Percentiles rank a stretch among this genome's conserved stretches.
Evolutionary conservation across 1,140 invertebrate genomes (phyloP).

Genomic region (Zeugodacus cucurbitae): DNA sequence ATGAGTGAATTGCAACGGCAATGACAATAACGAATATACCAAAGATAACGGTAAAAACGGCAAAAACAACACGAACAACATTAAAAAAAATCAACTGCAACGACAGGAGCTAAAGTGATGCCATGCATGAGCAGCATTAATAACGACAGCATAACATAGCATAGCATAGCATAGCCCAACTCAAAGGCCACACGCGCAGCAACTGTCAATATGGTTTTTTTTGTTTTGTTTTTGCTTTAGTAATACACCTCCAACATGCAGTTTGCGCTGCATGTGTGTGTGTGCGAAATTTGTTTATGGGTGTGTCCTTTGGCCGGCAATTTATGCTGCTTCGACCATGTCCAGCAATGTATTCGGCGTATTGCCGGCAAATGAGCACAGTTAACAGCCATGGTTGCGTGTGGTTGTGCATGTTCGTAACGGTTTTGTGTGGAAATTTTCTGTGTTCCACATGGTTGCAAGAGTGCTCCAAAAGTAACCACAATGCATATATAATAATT

Average conservation of each 20-base stretch:
- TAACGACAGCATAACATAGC: background rate
- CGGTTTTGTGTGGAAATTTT: background rate
- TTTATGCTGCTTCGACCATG: background rate
- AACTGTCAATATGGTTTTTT: slow-evolving; percentile 9
- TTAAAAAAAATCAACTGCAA: background rate
- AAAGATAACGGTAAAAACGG: background rate
- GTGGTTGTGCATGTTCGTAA: background rate
- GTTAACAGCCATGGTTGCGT: background rate
- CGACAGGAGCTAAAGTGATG: background rate
- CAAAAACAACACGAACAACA: background rate
- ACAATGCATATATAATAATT: background rate
- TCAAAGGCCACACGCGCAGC: slow-evolving; percentile 13
- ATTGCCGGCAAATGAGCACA: background rate
- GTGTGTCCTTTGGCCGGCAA: background rate
- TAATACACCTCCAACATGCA: background rate
- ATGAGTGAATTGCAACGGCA: background rate
- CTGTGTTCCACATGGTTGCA: background rate
- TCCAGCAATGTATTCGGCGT: background rate
- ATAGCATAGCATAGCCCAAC: background rate
- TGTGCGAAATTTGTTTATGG: background rate
- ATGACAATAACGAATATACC: background rate
- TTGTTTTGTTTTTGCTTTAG: too few species aligned
- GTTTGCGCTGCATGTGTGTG: background rate
- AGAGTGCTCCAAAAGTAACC: too few species aligned
- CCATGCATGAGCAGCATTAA: background rate